A percentile compares a stretch with the other conserved stretches of the same genome.
Evolutionary conservation across 2,888 invertebrate genomes (phyloP).

Genomic region (Ophioninae sp.): DNA sequence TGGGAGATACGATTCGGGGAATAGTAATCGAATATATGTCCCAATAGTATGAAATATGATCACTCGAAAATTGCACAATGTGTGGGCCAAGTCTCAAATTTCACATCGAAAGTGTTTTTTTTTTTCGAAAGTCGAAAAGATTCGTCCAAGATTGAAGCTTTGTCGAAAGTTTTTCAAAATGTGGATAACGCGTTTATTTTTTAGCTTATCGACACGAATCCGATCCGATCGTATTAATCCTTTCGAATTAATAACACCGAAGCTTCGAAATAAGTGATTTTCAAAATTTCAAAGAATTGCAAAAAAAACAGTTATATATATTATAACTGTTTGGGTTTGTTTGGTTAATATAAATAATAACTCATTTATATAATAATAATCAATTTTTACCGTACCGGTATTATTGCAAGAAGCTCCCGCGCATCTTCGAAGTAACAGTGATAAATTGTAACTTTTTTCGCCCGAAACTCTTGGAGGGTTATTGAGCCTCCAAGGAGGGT

Average conservation of each 20-base stretch:
- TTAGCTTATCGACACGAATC: too few relatives aligned
- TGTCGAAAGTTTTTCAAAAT: too few relatives aligned
- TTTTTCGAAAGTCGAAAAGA: too few relatives aligned
- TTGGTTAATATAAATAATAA: too few relatives aligned
- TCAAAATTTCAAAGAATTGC: neutral
- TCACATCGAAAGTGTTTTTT: too few relatives aligned
- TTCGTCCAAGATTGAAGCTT: too few relatives aligned
- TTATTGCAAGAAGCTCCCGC: neutral
- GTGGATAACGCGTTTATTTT: too few relatives aligned
- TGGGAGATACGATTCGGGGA: neutral
- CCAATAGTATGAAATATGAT: neutral
- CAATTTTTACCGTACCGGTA: neutral
- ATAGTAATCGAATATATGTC: too few relatives aligned
- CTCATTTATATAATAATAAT: neutral
- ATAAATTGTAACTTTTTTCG: neutral
- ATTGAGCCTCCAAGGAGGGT: neutral
- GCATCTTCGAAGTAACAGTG: neutral
- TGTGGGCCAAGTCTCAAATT: neutral
- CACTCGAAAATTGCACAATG: neutral
- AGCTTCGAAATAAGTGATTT: neutral
- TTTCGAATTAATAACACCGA: too few relatives aligned
- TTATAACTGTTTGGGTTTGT: too few relatives aligned
- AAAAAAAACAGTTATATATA: too few relatives aligned
- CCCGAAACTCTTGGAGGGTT: neutral
- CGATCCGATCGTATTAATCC: too few relatives aligned